A percentile compares a stretch with the other conserved stretches of the same genome.
Evolutionary conservation across 1,140 invertebrate genomes (phyloP).

Genomic region (Ips typographus): DNA sequence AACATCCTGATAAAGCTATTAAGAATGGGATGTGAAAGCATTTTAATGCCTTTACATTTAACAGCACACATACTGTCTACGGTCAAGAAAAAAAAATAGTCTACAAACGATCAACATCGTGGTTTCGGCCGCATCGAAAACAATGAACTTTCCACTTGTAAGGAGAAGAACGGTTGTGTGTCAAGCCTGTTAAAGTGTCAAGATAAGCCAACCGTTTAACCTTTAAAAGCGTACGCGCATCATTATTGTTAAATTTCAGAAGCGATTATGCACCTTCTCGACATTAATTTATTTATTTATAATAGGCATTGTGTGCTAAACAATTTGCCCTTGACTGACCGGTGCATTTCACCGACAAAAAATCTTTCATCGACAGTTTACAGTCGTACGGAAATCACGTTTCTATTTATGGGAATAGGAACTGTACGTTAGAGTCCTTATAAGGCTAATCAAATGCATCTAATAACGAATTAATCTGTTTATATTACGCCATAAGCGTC

Average conservation of each 20-base stretch:
- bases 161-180: background rate
- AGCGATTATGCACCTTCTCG: background rate
- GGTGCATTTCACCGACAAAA: background rate
- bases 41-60: background rate
- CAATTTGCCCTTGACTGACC: conserved; percentile 2
- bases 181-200: background rate
- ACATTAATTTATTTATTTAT: background rate
- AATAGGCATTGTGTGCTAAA: conserved; percentile 1
- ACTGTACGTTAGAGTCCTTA: background rate
- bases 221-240: background rate
- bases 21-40: background rate
- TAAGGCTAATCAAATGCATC: conserved; percentile 3
- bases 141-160: conserved; percentile 3
- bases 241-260: background rate
- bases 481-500: conserved; percentile 6
- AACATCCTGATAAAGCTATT: background rate
- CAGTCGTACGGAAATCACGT: conserved; percentile 5
- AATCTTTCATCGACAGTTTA: background rate
- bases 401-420: conserved; percentile 1
- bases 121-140: background rate
- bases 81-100: background rate
- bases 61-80: background rate
- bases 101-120: background rate
- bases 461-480: conserved; percentile 6
- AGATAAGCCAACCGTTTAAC: background rate